Base-by-base conservation (phyloP, 1,140 invertebrate genomes). In the Lerema accius region DNA sequence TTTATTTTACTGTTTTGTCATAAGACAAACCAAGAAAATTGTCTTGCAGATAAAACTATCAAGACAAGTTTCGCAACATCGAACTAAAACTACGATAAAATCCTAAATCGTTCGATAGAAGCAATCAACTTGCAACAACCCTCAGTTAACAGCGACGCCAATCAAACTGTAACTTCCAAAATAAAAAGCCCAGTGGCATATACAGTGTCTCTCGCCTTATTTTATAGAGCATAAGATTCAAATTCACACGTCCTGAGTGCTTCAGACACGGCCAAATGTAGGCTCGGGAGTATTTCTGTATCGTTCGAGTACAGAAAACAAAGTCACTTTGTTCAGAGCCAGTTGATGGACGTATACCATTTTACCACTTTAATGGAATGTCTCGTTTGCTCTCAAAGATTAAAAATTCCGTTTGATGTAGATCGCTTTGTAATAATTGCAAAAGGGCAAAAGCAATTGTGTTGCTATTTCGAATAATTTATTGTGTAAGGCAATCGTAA, bases 61-160 rank as follows among this genome's bases (percentile, higher is more conserved):
- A 45, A 14, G 10, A 48, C 10, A 23, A 48, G 45, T 13, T 14
- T 28, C 13, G n/a, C 7, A 26, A 28, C 4, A 23, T 11, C 11
- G 1, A 48, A 48, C 10, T 48, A 9, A 15, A 26, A 28, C 7
- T 17, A n/a, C n/a, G n/a, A n/a, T n/a, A n/a, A 43, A 56, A 56
- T 55, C 35, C 40, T 23, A 32, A 56, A 56, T 28, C 39, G 23
- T 32, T 43, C 40, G 39, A 42, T 45, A 56, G 40, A 51, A 62
- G 51, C 63, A 68, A 71, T 68, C 62, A 62, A 68, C 45, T 45
- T 43, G 53, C 40, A 49, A 65, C 63, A 49, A 59, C 63, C 50
- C 68, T 67, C 62, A 60, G 62, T 71, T 71, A 68, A 71, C 66
- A 63, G 62, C 63, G 65, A 68, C 43, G 64, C 59, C 66, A 63